These are phyloP conservation scores for Cataglyphis rosenhaueri DNA, from an alignment of 2,888 invertebrate genomes.

Conservation along the genomic window DNA sequence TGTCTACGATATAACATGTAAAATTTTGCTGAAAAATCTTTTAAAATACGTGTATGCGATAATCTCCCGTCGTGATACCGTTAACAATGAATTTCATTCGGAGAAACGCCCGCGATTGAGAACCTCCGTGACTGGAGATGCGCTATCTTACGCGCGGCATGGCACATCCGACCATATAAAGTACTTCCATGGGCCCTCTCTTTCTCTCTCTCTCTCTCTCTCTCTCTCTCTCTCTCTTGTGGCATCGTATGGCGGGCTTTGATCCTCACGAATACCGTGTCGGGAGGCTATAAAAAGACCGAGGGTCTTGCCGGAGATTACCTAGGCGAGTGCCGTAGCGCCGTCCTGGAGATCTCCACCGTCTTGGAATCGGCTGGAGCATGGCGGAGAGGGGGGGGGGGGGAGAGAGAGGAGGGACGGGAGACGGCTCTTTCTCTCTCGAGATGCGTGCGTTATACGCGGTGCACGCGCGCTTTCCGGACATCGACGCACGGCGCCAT, in stretches of 20 bases:
- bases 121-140: conserved; percentile 10
- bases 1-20: too few species aligned
- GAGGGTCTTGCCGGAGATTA: conserved; percentile 39
- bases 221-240: not conserved
- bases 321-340: conserved; percentile 11
- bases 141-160: conserved; percentile 24
- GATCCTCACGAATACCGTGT: conserved; percentile 35
- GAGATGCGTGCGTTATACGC: conserved; percentile 20
- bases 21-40: not conserved
- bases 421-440: not conserved
- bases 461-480: conserved; percentile 17
- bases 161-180: conserved; percentile 45
- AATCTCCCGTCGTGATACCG: conserved; percentile 1
- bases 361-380: not conserved
- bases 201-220: too few species aligned
- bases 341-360: conserved; percentile 18
- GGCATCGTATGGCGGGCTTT: conserved; percentile 23
- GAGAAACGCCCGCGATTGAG: conserved; percentile 10
- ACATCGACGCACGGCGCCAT: conserved; percentile 46
- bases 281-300: conserved; percentile 50
- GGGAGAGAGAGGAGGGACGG: too few species aligned
- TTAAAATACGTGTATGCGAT: not conserved
- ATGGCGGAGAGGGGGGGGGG: too few species aligned
- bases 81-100: not conserved
- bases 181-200: conserved; percentile 15